A percentile compares a stretch with the other conserved stretches of the same genome.
These are phyloP conservation scores for Lepus townsendii DNA, from an alignment of 2,797 vertebrate species.

Conservation along the genomic window DNA sequence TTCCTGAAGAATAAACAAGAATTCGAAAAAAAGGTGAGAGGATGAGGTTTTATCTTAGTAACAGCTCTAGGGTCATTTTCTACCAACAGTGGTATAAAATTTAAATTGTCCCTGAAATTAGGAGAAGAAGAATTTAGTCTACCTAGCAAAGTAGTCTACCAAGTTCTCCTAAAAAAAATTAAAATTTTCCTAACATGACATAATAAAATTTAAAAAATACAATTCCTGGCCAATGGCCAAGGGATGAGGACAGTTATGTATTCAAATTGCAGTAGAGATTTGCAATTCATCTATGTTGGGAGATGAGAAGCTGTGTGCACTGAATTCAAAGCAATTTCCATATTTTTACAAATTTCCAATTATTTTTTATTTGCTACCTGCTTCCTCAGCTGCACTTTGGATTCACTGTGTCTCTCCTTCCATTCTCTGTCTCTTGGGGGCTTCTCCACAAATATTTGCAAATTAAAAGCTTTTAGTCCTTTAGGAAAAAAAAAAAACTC, in stretches of 20 bases:
- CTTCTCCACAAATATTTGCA: background rate
- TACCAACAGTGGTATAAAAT: background rate
- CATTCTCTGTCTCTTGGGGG: background rate
- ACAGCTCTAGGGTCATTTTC: background rate
- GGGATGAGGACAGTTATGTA: background rate
- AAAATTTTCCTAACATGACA: background rate
- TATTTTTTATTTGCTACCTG: background rate
- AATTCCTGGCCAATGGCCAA: background rate
- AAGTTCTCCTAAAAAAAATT: background rate
- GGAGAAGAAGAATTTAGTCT: background rate
- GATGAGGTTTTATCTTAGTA: background rate
- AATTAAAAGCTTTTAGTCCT: background rate
- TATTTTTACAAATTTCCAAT: background rate
- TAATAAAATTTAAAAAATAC: no score
- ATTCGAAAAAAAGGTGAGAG: background rate
- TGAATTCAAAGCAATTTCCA: background rate
- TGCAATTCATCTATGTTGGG: background rate
- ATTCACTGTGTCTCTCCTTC: background rate
- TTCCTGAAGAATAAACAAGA: background rate
- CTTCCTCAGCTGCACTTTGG: background rate
- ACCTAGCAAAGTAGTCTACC: background rate
- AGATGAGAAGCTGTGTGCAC: background rate
- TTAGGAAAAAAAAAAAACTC: background rate
- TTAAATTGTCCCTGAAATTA: background rate
- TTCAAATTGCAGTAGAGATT: background rate